These are phyloP conservation scores for Salvator merianae DNA, from an alignment of 2,113 vertebrate species.

Conservation along the genomic window DNA sequence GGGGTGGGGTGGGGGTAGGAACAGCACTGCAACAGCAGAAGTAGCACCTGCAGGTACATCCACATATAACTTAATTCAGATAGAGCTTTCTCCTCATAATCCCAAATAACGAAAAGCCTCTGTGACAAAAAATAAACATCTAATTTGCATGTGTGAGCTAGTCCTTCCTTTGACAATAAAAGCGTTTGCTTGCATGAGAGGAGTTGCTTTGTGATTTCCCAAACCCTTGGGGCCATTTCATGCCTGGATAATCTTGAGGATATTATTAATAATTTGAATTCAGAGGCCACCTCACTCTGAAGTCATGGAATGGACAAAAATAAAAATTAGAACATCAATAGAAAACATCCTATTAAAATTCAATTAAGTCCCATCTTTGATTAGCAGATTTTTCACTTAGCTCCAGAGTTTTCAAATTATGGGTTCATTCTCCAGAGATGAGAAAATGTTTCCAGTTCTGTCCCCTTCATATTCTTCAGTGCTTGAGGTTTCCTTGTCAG, in stretches of 20 bases:
- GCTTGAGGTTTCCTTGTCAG: slow-evolving; percentile 39
- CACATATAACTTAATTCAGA: neutral
- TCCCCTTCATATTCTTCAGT: neutral
- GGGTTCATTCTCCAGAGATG: neutral
- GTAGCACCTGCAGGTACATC: neutral
- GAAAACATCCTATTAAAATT: slow-evolving; percentile 12
- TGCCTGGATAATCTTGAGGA: neutral
- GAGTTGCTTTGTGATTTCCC: slow-evolving; percentile 28
- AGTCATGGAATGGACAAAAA: neutral
- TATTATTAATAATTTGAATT: neutral
- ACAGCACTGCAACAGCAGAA: slow-evolving; percentile 15
- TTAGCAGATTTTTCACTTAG: slow-evolving; percentile 31
- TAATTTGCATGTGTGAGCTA: neutral
- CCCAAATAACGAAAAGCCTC: neutral
- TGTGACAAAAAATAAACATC: neutral
- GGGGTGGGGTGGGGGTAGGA: slow-evolving; percentile 12
- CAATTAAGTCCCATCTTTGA: slow-evolving; percentile 6
- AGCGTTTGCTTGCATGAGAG: slow-evolving; percentile 24
- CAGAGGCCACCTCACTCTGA: neutral
- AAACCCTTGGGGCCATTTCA: slow-evolving; percentile 35
- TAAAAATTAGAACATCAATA: slow-evolving; percentile 6
- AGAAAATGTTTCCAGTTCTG: neutral
- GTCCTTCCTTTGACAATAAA: neutral
- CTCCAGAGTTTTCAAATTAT: slow-evolving; percentile 42
- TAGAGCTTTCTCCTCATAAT: neutral